Evolutionary conservation across 2,797 vertebrate species (phyloP).

Genomic region (Muscicapa comitata): DNA sequence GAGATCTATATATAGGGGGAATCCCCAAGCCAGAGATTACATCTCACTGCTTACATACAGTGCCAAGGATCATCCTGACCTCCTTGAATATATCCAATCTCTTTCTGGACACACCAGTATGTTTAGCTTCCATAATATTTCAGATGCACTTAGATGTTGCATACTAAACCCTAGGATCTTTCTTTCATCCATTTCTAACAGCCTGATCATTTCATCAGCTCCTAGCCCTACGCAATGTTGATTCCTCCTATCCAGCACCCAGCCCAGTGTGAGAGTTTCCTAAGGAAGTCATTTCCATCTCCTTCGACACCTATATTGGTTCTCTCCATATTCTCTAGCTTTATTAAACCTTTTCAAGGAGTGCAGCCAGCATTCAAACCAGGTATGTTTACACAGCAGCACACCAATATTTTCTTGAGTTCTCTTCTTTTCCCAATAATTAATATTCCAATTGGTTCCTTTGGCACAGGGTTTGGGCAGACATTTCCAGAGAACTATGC

Average conservation of each 20-base stretch:
- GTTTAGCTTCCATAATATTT: not conserved
- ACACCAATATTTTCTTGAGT: not conserved
- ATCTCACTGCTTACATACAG: not conserved
- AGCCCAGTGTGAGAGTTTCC: not conserved
- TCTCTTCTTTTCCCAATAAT: not conserved
- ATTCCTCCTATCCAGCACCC: not conserved
- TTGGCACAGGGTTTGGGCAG: not conserved
- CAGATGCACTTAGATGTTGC: not conserved
- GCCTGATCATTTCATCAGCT: not conserved
- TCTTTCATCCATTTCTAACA: not conserved
- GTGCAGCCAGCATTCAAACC: not conserved
- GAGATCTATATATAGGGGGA: not conserved
- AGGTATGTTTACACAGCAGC: not conserved
- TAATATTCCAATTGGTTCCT: not conserved
- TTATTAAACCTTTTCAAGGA: not conserved
- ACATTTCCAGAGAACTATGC: not conserved
- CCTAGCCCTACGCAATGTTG: not conserved
- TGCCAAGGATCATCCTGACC: not conserved
- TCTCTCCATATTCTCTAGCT: not conserved
- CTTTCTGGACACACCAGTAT: not conserved
- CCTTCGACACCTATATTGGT: not conserved
- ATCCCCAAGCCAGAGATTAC: conserved; percentile 13
- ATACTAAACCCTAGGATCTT: not conserved
- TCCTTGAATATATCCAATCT: not conserved
- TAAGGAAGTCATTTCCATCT: not conserved